phyloP scores from a whole-genome alignment of 2,888 invertebrate species.

The Yponomeuta cagnagella region DNA sequence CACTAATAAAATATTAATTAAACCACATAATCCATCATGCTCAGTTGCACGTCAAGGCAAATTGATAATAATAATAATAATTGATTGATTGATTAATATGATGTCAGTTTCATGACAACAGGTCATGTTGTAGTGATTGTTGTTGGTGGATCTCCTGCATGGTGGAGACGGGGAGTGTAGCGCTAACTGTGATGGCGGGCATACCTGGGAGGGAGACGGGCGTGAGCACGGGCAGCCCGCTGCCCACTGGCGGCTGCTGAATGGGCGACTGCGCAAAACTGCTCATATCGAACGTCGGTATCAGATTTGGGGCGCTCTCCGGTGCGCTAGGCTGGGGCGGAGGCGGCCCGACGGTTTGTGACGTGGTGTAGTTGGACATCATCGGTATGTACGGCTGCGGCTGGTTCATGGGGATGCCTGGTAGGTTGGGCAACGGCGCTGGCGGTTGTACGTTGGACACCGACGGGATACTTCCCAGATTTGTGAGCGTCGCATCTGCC shows the following conservation, averaged over 20 bases:
- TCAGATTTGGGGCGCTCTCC: constrained; percentile 40
- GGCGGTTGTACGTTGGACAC: constrained; percentile 70
- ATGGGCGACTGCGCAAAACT: constrained; percentile 50
- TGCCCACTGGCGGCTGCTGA: constrained; percentile 48
- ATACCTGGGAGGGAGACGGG: constrained; percentile 84
- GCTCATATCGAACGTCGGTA: constrained; percentile 66
- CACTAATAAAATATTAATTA: background rate
- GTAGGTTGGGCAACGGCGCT: constrained; percentile 67
- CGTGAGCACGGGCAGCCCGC: constrained; percentile 75
- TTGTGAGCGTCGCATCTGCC: constrained; percentile 66
- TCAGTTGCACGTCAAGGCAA: constrained; percentile 5
- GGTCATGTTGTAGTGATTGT: constrained; percentile 59
- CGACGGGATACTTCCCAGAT: constrained; percentile 67
- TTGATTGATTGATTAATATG: constrained; percentile 3
- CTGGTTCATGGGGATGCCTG: constrained; percentile 71
- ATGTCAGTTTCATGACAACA: constrained; percentile 51
- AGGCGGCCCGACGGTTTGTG: constrained; percentile 33
- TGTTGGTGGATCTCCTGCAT: constrained; percentile 73
- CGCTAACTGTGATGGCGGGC: constrained; percentile 87
- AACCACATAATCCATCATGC: constrained; percentile 1
- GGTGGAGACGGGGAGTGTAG: constrained; percentile 78
- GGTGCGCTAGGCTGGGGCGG: constrained; percentile 24
- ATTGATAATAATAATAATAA: background rate
- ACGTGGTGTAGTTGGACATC: constrained; percentile 61
- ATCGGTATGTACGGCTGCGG: constrained; percentile 72